A percentile compares a stretch with the other conserved stretches of the same genome.
Evolutionary conservation across 2,113 vertebrate species (phyloP).

Genomic region (Podilymbus podiceps): DNA sequence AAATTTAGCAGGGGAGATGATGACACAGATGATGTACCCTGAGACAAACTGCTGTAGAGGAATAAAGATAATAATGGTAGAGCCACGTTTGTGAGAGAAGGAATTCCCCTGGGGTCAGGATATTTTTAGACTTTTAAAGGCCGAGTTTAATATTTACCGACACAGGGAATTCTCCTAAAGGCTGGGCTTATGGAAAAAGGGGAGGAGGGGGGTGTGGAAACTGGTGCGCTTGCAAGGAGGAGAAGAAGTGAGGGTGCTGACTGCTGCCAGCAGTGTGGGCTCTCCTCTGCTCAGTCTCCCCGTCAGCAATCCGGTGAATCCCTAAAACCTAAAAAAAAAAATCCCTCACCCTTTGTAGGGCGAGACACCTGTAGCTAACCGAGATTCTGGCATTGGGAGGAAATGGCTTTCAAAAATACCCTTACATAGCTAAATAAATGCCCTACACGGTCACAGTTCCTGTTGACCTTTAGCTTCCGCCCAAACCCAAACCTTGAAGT

Average conservation of each 20-base stretch:
- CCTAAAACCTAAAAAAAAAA: no score
- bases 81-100: not conserved
- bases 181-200: not conserved
- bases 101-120: not conserved
- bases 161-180: not conserved
- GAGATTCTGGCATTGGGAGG: not conserved
- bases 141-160: not conserved
- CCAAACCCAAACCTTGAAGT: not conserved
- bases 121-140: not conserved
- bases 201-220: not conserved
- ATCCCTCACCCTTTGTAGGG: no score
- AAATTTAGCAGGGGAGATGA: not conserved
- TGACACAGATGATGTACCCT: not conserved
- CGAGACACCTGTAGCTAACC: not conserved
- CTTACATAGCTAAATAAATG: not conserved
- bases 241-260: not conserved
- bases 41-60: not conserved
- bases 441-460: not conserved
- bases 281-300: not conserved
- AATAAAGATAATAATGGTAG: not conserved
- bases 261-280: not conserved
- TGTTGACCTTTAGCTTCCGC: not conserved
- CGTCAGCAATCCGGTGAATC: not conserved
- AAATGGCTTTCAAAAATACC: not conserved
- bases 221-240: accelerated